These are phyloP conservation scores for Catharus bicknelli DNA, from an alignment of 2,113 vertebrate species.

Conservation along the genomic window DNA sequence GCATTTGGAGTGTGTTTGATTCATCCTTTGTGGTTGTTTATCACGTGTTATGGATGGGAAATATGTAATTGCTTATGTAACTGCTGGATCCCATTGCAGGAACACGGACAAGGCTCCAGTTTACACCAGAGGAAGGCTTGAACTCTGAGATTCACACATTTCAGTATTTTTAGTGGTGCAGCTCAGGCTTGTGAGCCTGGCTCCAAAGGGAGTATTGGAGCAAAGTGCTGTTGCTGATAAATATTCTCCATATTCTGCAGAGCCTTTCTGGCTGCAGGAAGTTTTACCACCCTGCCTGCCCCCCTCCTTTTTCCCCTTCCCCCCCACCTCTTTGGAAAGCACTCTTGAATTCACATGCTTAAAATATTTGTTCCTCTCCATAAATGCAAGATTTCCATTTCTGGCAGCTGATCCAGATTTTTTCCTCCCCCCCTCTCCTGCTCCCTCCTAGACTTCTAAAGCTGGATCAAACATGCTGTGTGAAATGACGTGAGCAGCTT, in stretches of 20 bases:
- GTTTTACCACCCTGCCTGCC: not conserved
- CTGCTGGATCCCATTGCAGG: not conserved
- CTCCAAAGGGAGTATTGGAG: not conserved
- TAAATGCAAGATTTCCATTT: conserved; percentile 53
- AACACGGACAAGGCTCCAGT: not conserved
- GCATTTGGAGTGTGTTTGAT: not conserved
- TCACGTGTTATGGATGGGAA: not conserved
- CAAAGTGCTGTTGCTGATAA: not conserved
- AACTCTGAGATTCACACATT: not conserved
- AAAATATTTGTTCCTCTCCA: conserved; percentile 23
- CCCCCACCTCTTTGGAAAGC: not conserved
- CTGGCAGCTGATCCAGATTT: conserved; percentile 35
- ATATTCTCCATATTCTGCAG: not conserved
- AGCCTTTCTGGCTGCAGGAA: not conserved
- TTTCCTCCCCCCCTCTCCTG: fast-evolving
- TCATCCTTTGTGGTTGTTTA: not conserved
- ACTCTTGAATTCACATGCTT: conserved; percentile 24
- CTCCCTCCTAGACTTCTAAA: conserved; percentile 9
- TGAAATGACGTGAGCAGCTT: conserved; percentile 51
- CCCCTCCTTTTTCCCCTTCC: fast-evolving
- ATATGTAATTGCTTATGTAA: not conserved
- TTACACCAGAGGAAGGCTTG: not conserved
- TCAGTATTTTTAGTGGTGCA: not conserved
- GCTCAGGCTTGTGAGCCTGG: not conserved
- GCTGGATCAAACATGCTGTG: conserved; percentile 43